These are phyloP conservation scores for Melanotus villosus DNA, from an alignment of 2,888 invertebrate genomes.

Conservation along the genomic window DNA sequence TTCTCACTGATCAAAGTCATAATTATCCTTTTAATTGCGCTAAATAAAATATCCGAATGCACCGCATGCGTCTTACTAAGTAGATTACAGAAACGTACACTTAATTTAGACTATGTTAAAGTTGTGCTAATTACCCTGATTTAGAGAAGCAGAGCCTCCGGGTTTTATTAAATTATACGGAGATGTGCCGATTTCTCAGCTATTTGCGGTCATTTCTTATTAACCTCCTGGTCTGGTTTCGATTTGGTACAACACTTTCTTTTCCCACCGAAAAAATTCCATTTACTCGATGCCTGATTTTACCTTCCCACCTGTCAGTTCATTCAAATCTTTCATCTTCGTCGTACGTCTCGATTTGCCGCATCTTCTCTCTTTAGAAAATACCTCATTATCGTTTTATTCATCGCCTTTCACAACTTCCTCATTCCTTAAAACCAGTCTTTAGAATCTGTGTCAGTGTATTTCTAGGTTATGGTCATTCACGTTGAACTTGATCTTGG, in stretches of 20 bases:
- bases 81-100: too few species aligned
- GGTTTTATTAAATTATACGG: not conserved
- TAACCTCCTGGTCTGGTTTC: constrained; percentile 59
- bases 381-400: constrained; percentile 50
- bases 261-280: constrained; percentile 51
- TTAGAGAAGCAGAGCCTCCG: not conserved
- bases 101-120: too few species aligned
- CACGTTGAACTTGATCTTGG: constrained; percentile 61
- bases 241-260: constrained; percentile 63
- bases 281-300: not conserved
- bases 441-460: constrained; percentile 63
- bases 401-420: constrained; percentile 55
- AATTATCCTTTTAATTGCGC: too few species aligned
- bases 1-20: too few species aligned
- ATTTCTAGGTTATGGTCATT: constrained; percentile 64
- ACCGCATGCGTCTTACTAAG: too few species aligned
- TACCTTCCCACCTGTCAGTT: constrained; percentile 22
- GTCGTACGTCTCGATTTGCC: constrained; percentile 7
- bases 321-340: constrained; percentile 3
- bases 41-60: too few species aligned
- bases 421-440: constrained; percentile 64
- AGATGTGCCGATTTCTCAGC: constrained; percentile 24
- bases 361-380: constrained; percentile 37
- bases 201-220: constrained; percentile 35
- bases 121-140: not conserved